Conservation (phyloP, 2,797 vertebrate species). For the Lophotriccus pileatus region DNA sequence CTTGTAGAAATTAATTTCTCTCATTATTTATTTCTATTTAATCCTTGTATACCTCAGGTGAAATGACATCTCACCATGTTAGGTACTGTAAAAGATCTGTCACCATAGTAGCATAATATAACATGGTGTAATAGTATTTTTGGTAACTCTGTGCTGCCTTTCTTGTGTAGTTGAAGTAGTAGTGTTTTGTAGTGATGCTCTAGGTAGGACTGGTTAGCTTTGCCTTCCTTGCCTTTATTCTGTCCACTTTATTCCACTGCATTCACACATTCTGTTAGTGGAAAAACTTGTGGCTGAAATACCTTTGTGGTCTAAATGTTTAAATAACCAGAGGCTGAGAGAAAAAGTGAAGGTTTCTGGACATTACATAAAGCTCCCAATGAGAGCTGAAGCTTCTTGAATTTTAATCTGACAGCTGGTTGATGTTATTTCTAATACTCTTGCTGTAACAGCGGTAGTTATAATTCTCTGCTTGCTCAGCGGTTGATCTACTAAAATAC, state of each 20-base stretch:
- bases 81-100: constrained; percentile 19
- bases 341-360: background rate
- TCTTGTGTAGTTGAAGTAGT: background rate
- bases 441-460: background rate
- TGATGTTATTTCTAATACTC: background rate
- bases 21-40: background rate
- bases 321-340: background rate
- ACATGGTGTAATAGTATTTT: background rate
- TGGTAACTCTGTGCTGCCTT: background rate
- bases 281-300: background rate
- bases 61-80: background rate
- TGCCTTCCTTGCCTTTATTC: background rate
- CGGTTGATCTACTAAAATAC: background rate
- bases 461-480: background rate
- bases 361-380: background rate
- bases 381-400: background rate
- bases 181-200: background rate
- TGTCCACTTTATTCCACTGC: background rate
- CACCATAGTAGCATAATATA: background rate
- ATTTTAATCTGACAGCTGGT: background rate
- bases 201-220: background rate
- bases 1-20: background rate
- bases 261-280: background rate
- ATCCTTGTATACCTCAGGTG: background rate
- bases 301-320: background rate